These are phyloP conservation scores for Stichopus chloronotus DNA, from an alignment of 35 echinoderm and acorn worm genomes.

Conservation along the genomic window DNA sequence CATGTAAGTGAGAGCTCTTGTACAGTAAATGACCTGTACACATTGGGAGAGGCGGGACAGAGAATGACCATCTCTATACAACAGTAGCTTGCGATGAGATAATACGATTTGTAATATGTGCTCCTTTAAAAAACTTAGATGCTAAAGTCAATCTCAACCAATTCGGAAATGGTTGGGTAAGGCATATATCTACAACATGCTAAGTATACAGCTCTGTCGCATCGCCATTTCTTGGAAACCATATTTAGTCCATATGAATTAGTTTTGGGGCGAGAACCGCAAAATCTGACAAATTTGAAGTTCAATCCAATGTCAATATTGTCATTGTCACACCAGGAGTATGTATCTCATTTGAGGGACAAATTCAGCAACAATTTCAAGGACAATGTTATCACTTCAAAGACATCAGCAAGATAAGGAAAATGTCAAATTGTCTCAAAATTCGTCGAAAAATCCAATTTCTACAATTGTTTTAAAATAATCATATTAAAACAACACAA, in stretches of 20 bases:
- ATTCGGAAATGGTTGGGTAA: constrained; percentile 32
- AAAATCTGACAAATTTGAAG: constrained; percentile 51
- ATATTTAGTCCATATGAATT: constrained; percentile 34
- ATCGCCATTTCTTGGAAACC: constrained; percentile 21
- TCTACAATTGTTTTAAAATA: constrained; percentile 19
- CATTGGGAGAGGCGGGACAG: too few relatives aligned
- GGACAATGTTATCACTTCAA: constrained; percentile 64
- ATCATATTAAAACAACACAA: too few relatives aligned
- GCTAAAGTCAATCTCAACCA: constrained; percentile 56
- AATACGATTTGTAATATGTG: constrained; percentile 57
- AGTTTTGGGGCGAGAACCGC: constrained; percentile 55
- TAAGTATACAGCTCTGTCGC: constrained; percentile 50
- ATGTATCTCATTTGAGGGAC: constrained; percentile 56
- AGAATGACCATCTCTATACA: too few relatives aligned
- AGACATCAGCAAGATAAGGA: constrained; percentile 56
- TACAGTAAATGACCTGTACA: too few relatives aligned
- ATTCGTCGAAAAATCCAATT: constrained; percentile 46
- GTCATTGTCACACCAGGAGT: constrained; percentile 46
- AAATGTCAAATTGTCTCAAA: constrained; percentile 59
- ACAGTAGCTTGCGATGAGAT: constrained; percentile 59
- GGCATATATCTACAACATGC: constrained; percentile 52
- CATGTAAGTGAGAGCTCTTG: too few relatives aligned
- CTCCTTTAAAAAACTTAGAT: constrained; percentile 60
- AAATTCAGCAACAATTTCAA: constrained; percentile 61
- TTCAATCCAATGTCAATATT: constrained; percentile 60